Conservation (phyloP, 1,140 invertebrate genomes). For the Periplaneta americana region DNA sequence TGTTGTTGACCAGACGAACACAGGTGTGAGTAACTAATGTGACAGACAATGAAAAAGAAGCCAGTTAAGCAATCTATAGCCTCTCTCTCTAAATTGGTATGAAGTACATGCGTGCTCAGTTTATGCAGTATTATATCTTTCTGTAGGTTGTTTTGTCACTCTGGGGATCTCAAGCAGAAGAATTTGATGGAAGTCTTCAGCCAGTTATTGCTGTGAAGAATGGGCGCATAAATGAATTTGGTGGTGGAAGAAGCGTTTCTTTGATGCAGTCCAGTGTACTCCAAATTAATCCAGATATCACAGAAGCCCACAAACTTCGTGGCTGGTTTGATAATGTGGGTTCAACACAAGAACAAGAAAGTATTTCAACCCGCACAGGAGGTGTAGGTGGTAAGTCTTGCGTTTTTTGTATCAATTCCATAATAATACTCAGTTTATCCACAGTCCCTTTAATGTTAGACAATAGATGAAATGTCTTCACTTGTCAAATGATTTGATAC, state of each 20-base stretch:
- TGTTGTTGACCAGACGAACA: slow-evolving; percentile 79
- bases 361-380: slow-evolving; percentile 49
- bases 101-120: neutral
- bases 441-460: too few species aligned
- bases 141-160: slow-evolving; percentile 58
- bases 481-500: too few species aligned
- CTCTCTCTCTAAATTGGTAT: too few species aligned
- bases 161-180: slow-evolving; percentile 78
- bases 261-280: slow-evolving; percentile 51
- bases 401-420: too few species aligned
- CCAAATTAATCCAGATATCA: slow-evolving; percentile 82
- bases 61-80: neutral
- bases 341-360: slow-evolving; percentile 47
- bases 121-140: neutral
- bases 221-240: slow-evolving; percentile 65
- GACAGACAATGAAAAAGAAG: neutral
- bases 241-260: slow-evolving; percentile 60
- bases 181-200: slow-evolving; percentile 68
- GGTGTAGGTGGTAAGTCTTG: slow-evolving; percentile 16
- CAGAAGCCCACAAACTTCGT: slow-evolving; percentile 76
- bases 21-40: slow-evolving; percentile 53
- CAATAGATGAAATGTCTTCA: too few species aligned
- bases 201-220: slow-evolving; percentile 83
- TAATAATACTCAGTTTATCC: too few species aligned
- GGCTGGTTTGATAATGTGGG: slow-evolving; percentile 88